Evolutionary conservation across 2,888 invertebrate species (phyloP).

Genomic region (Pediacus dermestoides): DNA sequence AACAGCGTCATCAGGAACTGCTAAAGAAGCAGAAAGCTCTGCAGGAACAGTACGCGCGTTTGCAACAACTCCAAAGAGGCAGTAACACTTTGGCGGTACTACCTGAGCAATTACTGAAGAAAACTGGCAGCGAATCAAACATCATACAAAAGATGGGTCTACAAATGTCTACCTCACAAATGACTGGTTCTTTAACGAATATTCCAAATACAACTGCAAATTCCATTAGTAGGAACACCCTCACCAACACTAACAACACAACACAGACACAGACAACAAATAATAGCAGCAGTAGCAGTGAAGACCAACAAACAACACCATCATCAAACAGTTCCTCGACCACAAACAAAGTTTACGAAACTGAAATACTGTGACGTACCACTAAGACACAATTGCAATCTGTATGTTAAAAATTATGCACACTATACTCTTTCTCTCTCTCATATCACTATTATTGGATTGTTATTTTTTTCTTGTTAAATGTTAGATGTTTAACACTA

Average conservation of each 20-base stretch:
- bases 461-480: slow-evolving; percentile 36
- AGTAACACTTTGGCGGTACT: slow-evolving; percentile 61
- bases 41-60: slow-evolving; percentile 86
- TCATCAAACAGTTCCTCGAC: slow-evolving; percentile 13
- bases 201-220: slow-evolving; percentile 51
- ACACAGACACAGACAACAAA: slow-evolving; percentile 46
- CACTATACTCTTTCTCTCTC: slow-evolving; percentile 4
- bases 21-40: slow-evolving; percentile 82
- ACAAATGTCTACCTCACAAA: slow-evolving; percentile 56
- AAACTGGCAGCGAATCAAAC: slow-evolving; percentile 86
- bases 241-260: slow-evolving; percentile 33
- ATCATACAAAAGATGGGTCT: slow-evolving; percentile 79
- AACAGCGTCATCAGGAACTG: slow-evolving; percentile 84
- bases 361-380: slow-evolving; percentile 83
- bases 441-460: slow-evolving; percentile 39
- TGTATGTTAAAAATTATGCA: slow-evolving; percentile 31
- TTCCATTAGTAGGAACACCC: slow-evolving; percentile 33
- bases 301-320: slow-evolving; percentile 21
- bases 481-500: slow-evolving; percentile 34
- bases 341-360: slow-evolving; percentile 83
- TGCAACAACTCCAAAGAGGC: slow-evolving; percentile 82
- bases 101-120: slow-evolving; percentile 65
- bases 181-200: slow-evolving; percentile 62
- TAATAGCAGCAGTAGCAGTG: slow-evolving; percentile 21
- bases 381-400: slow-evolving; percentile 30